Conservation (phyloP, 92 coral and sea anemone species). For the Paramuricea clavata region DNA sequence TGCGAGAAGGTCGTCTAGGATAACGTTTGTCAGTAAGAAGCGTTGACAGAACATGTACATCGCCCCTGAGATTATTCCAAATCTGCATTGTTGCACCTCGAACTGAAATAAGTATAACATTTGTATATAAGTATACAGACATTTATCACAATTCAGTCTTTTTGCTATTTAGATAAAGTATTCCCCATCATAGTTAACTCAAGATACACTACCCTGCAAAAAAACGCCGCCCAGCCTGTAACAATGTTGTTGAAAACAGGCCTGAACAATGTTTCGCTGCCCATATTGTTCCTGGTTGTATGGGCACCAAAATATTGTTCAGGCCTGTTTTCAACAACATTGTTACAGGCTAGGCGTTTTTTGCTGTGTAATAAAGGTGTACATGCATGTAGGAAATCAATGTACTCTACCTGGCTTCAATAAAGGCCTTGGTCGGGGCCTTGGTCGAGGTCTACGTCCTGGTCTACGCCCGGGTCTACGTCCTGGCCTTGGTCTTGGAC, state of each 20-base stretch:
- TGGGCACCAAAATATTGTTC: no score
- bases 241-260: no score
- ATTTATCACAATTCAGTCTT: neutral
- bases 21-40: neutral
- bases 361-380: no score
- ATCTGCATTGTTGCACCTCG: neutral
- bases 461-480: neutral
- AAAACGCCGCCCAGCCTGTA: no score
- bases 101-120: neutral
- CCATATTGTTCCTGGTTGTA: no score
- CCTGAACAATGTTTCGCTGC: no score
- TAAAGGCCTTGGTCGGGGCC: neutral
- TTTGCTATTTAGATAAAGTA: no score
- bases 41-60: neutral
- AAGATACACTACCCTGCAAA: no score
- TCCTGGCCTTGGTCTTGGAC: neutral
- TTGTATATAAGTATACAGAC: neutral
- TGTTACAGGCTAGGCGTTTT: no score
- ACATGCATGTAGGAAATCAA: no score
- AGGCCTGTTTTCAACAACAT: no score
- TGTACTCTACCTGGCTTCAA: neutral
- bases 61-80: neutral
- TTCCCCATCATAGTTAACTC: no score
- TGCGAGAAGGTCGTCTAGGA: neutral
- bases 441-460: neutral